phyloP scores from a whole-genome alignment of 2,888 invertebrate species.

The Trissolcus japonicus region DNA sequence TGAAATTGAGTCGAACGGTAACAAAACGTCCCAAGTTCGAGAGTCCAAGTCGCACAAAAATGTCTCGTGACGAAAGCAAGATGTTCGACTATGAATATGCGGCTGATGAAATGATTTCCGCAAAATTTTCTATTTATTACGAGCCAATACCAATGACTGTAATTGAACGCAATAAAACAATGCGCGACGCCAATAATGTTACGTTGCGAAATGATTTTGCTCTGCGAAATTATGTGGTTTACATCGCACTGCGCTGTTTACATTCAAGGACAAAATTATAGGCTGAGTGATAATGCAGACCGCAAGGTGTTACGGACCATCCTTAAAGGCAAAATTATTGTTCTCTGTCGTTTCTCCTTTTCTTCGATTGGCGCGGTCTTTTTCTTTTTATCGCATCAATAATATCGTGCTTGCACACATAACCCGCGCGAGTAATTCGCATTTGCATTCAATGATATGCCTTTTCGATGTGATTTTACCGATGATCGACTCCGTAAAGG shows the following conservation, averaged over 20 bases:
- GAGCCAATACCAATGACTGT: slow-evolving; percentile 38
- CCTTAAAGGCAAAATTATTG: slow-evolving; percentile 55
- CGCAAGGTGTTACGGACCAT: slow-evolving; percentile 58
- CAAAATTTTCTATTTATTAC: slow-evolving; percentile 52
- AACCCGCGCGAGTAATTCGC: slow-evolving; percentile 32
- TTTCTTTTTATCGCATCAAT: slow-evolving; percentile 53
- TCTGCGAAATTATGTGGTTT: slow-evolving; percentile 59
- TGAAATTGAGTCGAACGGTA: neutral
- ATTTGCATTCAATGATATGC: slow-evolving; percentile 56
- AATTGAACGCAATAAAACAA: slow-evolving; percentile 51
- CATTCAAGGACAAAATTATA: slow-evolving; percentile 59
- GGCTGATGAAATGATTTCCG: slow-evolving; percentile 37
- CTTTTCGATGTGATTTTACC: slow-evolving; percentile 35
- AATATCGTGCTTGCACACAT: slow-evolving; percentile 28
- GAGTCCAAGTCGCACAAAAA: neutral
- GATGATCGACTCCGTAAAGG: slow-evolving; percentile 51
- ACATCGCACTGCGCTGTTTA: slow-evolving; percentile 53
- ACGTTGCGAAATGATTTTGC: slow-evolving; percentile 52
- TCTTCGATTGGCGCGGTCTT: slow-evolving; percentile 14
- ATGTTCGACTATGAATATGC: no score
- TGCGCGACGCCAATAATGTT: slow-evolving; percentile 45
- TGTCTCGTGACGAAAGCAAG: no score
- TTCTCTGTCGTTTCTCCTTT: slow-evolving; percentile 41
- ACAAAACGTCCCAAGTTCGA: neutral
- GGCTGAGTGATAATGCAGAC: slow-evolving; percentile 57